phyloP scores from a whole-genome alignment of 2,888 invertebrate species.

The Cerastoderma edule region DNA sequence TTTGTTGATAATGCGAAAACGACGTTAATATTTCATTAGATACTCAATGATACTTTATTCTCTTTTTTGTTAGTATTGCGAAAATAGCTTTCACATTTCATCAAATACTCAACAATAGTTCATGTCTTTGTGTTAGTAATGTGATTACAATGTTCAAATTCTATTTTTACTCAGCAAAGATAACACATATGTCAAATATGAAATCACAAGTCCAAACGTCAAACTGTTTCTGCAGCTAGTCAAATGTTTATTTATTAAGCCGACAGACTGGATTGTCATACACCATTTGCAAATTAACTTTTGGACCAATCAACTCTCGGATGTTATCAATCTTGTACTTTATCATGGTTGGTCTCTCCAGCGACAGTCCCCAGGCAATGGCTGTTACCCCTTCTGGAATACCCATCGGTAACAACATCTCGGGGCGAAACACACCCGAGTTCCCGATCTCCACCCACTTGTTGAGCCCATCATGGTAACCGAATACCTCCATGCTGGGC shows the following conservation, averaged over 20 bases:
- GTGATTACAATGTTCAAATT: too few relatives aligned
- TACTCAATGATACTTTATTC: too few relatives aligned
- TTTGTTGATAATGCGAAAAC: too few relatives aligned
- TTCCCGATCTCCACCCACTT: slow-evolving; percentile 97
- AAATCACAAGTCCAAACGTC: too few relatives aligned
- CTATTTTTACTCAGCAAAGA: too few relatives aligned
- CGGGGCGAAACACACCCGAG: slow-evolving; percentile 98
- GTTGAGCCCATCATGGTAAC: slow-evolving; percentile 93
- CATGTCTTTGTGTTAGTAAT: too few relatives aligned
- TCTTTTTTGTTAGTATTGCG: too few relatives aligned
- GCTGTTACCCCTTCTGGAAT: slow-evolving; percentile 96
- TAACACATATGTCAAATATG: too few relatives aligned
- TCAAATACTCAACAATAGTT: too few relatives aligned
- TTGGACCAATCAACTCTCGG: slow-evolving; percentile 97
- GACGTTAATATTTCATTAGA: too few relatives aligned
- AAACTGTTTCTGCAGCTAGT: too few relatives aligned
- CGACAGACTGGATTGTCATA: slow-evolving; percentile 96
- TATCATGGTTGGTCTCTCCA: slow-evolving; percentile 99
- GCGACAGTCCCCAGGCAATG: slow-evolving; percentile 98
- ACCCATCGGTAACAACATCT: slow-evolving; percentile 98
- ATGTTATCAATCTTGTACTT: slow-evolving; percentile 99
- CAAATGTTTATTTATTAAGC: slow-evolving; percentile 71
- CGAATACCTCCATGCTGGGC: slow-evolving; percentile 99
- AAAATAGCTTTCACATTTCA: too few relatives aligned
- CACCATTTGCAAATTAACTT: slow-evolving; percentile 98